Evolutionary conservation across 2,113 vertebrate species (phyloP), one percentile per base, ranked within the genome.

Genomic region (Mixornis gularis): DNA sequence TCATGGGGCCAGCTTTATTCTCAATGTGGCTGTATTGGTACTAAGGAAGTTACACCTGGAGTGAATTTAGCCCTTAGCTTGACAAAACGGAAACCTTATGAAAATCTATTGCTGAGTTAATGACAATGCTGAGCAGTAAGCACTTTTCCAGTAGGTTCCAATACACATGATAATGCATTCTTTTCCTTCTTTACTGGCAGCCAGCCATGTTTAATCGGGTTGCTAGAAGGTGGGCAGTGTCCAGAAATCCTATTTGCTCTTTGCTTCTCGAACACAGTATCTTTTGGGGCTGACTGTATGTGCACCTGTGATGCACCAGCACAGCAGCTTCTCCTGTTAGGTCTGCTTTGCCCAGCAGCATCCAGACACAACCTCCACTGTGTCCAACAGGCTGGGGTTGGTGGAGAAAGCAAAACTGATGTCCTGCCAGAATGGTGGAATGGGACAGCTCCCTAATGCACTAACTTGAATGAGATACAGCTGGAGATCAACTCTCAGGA

Each of bases 71-170:
- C 60, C 49, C 58, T 59, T 34, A 62, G 65, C 30, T 71, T 79
- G 38, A 36, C 44, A 82, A 92, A 93, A 93, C 49, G 30, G 69
- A 91, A 92, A 65, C 44, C 43, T 89, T 62, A 82, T 64, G 52
- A 74, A 95, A 85, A 84, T 52, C 68, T 64, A 34, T 77, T 79
- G 43, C 71, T 32, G 56, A 87, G 21, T 79, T 95, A 89, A 92
- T 90, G 74, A 79, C 71, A 89, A n/a, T 44, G 63, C 55, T 94
- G 65, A 84, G 34, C 65, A 92, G 58, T 90, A 87, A 92, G 77
- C 69, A 93, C 63, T 87, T 92, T 92, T 94, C 51, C 69, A 94
- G 81, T 87, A 93, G 51, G 40, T 84, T 96, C 60, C 76, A 92
- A 85, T 73, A 53, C 59, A 88, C 38, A 44, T 68, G 40, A 58